These are phyloP conservation scores for Paratilapia polleni DNA, from an alignment of 2,113 vertebrate genomes.

Conservation along the genomic window DNA sequence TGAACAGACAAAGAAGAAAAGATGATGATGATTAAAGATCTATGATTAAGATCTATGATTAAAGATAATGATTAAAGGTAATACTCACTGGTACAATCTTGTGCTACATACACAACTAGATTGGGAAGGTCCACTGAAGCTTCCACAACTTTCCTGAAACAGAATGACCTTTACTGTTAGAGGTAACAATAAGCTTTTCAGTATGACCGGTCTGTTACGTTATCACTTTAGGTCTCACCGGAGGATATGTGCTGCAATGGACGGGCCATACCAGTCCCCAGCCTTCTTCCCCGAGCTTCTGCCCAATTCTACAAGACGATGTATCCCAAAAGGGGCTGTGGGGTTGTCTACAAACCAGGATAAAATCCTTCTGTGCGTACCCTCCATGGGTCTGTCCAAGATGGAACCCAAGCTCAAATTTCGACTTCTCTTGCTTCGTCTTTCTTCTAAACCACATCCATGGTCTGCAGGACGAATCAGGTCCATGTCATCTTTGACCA, in stretches of 20 bases:
- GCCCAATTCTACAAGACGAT: constrained; percentile 85
- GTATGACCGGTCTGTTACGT: rapidly evolving
- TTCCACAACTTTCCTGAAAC: constrained; percentile 86
- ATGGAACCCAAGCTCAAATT: constrained; percentile 64
- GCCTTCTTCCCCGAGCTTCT: constrained; percentile 86
- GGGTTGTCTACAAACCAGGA: constrained; percentile 87
- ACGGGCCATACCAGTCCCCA: constrained; percentile 92
- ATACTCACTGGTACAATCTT: constrained; percentile 89
- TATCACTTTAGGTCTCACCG: constrained; percentile 76
- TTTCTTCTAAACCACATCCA: neutral
- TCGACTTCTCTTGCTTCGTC: neutral
- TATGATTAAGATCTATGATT: too few species aligned
- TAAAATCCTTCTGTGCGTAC: constrained; percentile 79
- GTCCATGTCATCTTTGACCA: constrained; percentile 78
- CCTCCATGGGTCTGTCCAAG: constrained; percentile 71
- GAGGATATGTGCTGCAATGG: constrained; percentile 87
- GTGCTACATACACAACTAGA: constrained; percentile 87
- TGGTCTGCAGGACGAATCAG: constrained; percentile 36
- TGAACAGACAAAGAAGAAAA: constrained; percentile 48
- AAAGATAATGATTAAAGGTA: neutral
- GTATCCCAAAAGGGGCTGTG: constrained; percentile 85
- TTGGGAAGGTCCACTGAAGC: constrained; percentile 70
- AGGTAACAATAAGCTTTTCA: neutral
- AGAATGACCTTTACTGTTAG: neutral
- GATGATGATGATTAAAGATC: too few species aligned